A percentile compares a stretch with the other conserved stretches of the same genome.
Evolutionary conservation across 2,797 vertebrate genomes (phyloP).

Genomic region (Notolabrus celidotus): DNA sequence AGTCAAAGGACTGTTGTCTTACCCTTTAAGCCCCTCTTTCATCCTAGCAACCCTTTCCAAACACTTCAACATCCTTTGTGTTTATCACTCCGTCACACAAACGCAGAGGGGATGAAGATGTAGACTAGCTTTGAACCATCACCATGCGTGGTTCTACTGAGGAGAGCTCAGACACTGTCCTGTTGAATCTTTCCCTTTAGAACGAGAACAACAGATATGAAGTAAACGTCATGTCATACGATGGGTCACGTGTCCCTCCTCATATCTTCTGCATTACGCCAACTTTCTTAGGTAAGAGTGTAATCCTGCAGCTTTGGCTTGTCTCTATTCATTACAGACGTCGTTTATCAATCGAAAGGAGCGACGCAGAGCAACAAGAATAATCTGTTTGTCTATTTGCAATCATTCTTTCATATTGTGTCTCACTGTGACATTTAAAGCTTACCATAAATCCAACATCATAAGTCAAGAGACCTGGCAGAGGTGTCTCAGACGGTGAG

Average conservation of each 20-base stretch:
- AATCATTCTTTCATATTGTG: slow-evolving; percentile 16
- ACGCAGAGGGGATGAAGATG: no score
- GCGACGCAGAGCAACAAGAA: slow-evolving; percentile 7
- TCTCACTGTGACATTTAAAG: slow-evolving; percentile 25
- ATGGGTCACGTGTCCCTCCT: background rate
- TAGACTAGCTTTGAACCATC: slow-evolving; percentile 47
- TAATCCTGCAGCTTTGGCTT: slow-evolving; percentile 21
- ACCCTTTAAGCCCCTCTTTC: slow-evolving; percentile 12
- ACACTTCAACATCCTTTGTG: slow-evolving; percentile 4
- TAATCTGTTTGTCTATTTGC: slow-evolving; percentile 11
- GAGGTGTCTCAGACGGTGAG: slow-evolving; percentile 43
- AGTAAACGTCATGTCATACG: background rate
- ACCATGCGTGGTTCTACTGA: slow-evolving; percentile 4
- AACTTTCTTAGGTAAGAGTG: slow-evolving; percentile 19
- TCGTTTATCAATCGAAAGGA: slow-evolving; percentile 25
- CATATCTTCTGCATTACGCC: slow-evolving; percentile 19
- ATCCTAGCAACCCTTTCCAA: background rate
- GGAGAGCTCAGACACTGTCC: slow-evolving; percentile 35
- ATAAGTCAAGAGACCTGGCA: slow-evolving; percentile 41
- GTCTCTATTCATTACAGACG: slow-evolving; percentile 5
- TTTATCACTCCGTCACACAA: slow-evolving; percentile 7
- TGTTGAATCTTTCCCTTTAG: slow-evolving; percentile 28
- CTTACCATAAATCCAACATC: slow-evolving; percentile 36
- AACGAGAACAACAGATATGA: slow-evolving; percentile 27
- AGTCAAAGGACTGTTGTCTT: background rate